A percentile compares a stretch with the other conserved stretches of the same genome.
Conservation (phyloP, 2,888 invertebrate genomes). For the Leucophenga montana region DNA sequence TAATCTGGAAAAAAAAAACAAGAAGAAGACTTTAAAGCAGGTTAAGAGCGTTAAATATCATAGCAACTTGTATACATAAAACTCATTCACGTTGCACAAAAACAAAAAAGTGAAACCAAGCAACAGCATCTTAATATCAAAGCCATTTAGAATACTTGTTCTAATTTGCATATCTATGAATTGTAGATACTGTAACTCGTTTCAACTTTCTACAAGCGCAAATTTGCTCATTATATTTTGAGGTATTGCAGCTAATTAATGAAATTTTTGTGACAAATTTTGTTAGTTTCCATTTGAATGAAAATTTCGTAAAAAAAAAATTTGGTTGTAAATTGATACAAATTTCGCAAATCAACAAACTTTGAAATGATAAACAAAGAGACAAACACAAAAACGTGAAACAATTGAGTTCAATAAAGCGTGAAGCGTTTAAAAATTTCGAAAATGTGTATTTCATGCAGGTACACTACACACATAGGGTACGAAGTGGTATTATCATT, state of each 20-base stretch:
- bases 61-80: slow-evolving; percentile 38
- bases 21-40: too few species aligned
- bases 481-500: too few species aligned
- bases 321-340: neutral
- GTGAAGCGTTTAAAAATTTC: neutral
- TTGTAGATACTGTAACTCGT: too few species aligned
- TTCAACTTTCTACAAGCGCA: neutral
- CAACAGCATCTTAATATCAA: too few species aligned
- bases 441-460: neutral
- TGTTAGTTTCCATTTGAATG: slow-evolving; percentile 12
- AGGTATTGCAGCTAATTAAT: neutral
- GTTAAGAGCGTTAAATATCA: too few species aligned
- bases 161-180: too few species aligned
- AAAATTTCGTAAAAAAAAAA: neutral
- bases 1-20: too few species aligned
- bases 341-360: slow-evolving; percentile 20
- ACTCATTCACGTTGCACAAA: neutral
- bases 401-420: slow-evolving; percentile 25
- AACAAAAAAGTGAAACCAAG: neutral
- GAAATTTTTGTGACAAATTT: neutral
- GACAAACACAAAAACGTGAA: neutral
- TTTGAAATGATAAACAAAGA: neutral
- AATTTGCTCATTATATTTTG: slow-evolving; percentile 3
- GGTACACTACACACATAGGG: too few species aligned
- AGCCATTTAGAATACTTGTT: too few species aligned